phyloP scores from a whole-genome alignment of 2,888 invertebrate species.

The Hofmannophila pseudospretella region DNA sequence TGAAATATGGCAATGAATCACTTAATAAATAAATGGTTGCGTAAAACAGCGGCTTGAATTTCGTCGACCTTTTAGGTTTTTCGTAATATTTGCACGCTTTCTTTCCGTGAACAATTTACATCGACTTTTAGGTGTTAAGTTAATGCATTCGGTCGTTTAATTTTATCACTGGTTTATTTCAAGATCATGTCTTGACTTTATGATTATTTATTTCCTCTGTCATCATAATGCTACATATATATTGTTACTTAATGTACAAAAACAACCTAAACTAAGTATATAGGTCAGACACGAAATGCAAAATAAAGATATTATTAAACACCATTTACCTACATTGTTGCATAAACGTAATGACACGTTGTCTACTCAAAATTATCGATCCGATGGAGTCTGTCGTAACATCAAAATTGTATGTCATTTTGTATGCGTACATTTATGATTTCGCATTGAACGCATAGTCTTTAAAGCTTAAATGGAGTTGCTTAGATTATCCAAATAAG shows the following conservation, averaged over 20 bases:
- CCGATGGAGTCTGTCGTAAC: slow-evolving; percentile 33
- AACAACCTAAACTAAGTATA: background rate
- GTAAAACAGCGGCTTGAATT: slow-evolving; percentile 12
- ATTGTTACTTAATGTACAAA: too few species aligned
- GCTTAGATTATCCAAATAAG: too few species aligned
- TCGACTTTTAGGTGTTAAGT: background rate
- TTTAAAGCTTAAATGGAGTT: too few species aligned
- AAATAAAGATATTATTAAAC: slow-evolving; percentile 40
- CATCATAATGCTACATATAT: too few species aligned
- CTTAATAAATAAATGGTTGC: slow-evolving; percentile 17
- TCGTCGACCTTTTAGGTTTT: slow-evolving; percentile 15
- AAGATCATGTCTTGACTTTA: too few species aligned
- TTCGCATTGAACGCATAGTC: slow-evolving; percentile 10
- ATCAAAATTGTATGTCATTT: slow-evolving; percentile 33
- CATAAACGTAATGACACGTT: slow-evolving; percentile 39
- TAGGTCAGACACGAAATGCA: slow-evolving; percentile 3
- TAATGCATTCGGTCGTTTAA: too few species aligned
- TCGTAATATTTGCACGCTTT: slow-evolving; percentile 8
- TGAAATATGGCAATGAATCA: slow-evolving; percentile 9
- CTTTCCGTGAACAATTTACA: slow-evolving; percentile 3
- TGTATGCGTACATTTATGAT: slow-evolving; percentile 29
- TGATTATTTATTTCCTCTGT: too few species aligned
- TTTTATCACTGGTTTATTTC: background rate
- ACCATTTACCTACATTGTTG: slow-evolving; percentile 33
- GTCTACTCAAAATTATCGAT: slow-evolving; percentile 36